Percentiles rank a stretch among this genome's conserved stretches.
These are phyloP conservation scores for Pedetes capensis DNA, from an alignment of 2,113 vertebrate species.

Conservation along the genomic window DNA sequence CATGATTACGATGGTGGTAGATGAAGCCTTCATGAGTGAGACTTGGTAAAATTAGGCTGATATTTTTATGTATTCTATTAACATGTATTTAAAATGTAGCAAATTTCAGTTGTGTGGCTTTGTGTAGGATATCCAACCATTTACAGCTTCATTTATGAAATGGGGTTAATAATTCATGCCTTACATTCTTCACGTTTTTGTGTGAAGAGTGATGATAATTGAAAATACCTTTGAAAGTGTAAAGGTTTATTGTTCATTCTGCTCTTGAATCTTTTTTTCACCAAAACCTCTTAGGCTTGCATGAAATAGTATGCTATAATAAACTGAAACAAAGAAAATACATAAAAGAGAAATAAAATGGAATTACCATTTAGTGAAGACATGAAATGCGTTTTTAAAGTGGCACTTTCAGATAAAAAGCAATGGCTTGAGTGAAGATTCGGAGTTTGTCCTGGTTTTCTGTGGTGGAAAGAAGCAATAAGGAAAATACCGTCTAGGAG, in stretches of 20 bases:
- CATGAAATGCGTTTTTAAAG: slow-evolving; percentile 23
- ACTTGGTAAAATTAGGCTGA: neutral
- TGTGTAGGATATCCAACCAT: neutral
- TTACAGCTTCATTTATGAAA: neutral
- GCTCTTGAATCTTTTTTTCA: neutral
- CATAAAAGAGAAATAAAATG: slow-evolving; percentile 27
- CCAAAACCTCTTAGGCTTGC: neutral
- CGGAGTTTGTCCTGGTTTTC: fast-evolving
- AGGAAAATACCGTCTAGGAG: neutral
- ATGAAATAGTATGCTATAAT: neutral
- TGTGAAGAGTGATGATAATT: neutral
- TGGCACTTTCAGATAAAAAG: slow-evolving; percentile 51
- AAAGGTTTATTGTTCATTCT: slow-evolving; percentile 1
- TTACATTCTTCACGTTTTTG: neutral
- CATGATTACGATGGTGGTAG: neutral
- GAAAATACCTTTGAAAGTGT: neutral
- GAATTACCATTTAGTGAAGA: slow-evolving; percentile 21
- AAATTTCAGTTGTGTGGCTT: neutral
- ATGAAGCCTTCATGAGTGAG: neutral
- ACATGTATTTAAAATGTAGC: neutral
- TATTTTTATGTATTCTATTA: neutral
- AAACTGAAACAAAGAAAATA: slow-evolving; percentile 43
- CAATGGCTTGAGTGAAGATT: neutral
- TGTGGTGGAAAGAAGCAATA: neutral
- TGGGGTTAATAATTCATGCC: neutral